Evolutionary conservation across 1,140 invertebrate genomes (phyloP).

Genomic region (Drosophila quadrilineata): DNA sequence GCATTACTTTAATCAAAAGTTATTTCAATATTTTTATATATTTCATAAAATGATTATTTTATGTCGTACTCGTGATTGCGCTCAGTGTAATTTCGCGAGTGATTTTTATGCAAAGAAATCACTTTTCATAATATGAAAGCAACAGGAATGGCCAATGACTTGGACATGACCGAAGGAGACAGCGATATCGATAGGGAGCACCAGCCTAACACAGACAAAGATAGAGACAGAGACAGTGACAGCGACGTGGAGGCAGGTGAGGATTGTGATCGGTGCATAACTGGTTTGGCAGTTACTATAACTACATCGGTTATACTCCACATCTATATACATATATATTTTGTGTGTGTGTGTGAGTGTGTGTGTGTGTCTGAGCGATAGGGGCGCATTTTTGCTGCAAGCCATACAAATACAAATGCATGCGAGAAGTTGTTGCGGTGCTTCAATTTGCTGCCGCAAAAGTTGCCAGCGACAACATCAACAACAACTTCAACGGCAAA

Average conservation of each 20-base stretch:
- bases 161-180: too few relatives aligned
- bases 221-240: too few relatives aligned
- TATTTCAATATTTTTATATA: not conserved
- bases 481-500: constrained; percentile 16
- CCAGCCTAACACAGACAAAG: too few relatives aligned
- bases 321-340: too few relatives aligned
- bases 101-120: constrained; percentile 76
- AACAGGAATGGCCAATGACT: constrained; percentile 15
- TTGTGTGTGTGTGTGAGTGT: not conserved
- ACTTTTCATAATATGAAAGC: constrained; percentile 69
- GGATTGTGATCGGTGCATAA: constrained; percentile 14
- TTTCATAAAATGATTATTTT: not conserved
- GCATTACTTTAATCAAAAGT: too few relatives aligned
- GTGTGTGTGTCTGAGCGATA: constrained; percentile 33
- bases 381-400: constrained; percentile 76
- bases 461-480: constrained; percentile 55
- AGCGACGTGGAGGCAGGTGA: too few relatives aligned
- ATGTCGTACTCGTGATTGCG: not conserved
- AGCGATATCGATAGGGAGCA: too few relatives aligned
- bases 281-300: constrained; percentile 34
- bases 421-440: constrained; percentile 58
- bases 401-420: constrained; percentile 64
- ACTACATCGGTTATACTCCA: constrained; percentile 22
- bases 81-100: constrained; percentile 30
- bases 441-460: constrained; percentile 71